Evolutionary conservation across 2,113 vertebrate species (phyloP).

Genomic region (Microtus montanus): DNA sequence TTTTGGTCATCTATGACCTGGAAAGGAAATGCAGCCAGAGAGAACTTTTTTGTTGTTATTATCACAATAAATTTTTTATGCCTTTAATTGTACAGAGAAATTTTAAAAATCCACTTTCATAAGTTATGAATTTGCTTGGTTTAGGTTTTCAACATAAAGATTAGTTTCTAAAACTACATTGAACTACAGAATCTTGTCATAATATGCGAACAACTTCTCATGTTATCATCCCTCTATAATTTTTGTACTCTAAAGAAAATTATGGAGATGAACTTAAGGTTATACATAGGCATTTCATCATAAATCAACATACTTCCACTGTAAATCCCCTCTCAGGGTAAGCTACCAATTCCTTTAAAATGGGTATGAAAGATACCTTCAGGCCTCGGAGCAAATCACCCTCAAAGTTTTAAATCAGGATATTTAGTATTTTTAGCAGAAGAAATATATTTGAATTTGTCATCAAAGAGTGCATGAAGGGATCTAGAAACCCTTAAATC

Average conservation of each 20-base stretch:
- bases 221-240: not conserved
- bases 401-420: not conserved
- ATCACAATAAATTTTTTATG: not conserved
- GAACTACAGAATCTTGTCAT: constrained; percentile 27
- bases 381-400: not conserved
- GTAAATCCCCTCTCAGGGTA: not conserved
- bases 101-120: not conserved
- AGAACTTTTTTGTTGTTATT: constrained; percentile 42
- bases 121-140: constrained; percentile 3
- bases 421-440: not conserved
- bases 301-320: not conserved
- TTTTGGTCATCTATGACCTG: constrained; percentile 43
- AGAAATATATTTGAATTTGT: not conserved
- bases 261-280: not conserved
- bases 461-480: not conserved
- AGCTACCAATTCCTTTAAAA: not conserved
- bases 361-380: not conserved
- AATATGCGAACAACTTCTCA: not conserved
- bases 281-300: not conserved
- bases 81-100: not conserved
- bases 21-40: not conserved
- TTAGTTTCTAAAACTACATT: not conserved
- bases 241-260: not conserved
- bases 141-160: not conserved
- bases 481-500: not conserved